Percentiles rank a stretch among this genome's conserved stretches.
Evolutionary conservation across 2,888 invertebrate species (phyloP).

Genomic region (Blastobasis lacticolella): DNA sequence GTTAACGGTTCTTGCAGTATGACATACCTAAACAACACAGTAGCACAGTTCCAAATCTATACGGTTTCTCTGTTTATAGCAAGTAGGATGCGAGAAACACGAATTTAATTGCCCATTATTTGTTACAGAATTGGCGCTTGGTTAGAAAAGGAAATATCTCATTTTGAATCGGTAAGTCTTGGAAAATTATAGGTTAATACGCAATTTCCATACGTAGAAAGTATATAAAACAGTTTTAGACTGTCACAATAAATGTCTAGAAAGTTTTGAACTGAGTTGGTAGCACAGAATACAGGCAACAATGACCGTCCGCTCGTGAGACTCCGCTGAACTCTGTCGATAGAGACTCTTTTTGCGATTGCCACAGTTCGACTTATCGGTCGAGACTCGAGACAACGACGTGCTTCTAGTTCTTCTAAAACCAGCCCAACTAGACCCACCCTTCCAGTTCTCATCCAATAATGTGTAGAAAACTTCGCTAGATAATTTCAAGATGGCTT

Average conservation of each 20-base stretch:
- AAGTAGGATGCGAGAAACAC: constrained; percentile 20
- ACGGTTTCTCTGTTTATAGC: constrained; percentile 40
- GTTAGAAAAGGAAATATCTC: no score
- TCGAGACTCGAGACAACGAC: constrained; percentile 19
- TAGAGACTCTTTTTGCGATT: constrained; percentile 36
- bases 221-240: no score
- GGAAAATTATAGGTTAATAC: no score
- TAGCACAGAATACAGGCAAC: constrained; percentile 15
- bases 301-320: constrained; percentile 41
- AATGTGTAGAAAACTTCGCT: background rate
- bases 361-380: constrained; percentile 29
- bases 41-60: constrained; percentile 7
- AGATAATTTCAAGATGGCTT: no score
- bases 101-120: constrained; percentile 4
- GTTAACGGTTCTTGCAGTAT: constrained; percentile 12
- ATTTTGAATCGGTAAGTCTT: no score
- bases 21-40: background rate
- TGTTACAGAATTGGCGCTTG: no score
- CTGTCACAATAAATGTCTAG: no score
- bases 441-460: constrained; percentile 12
- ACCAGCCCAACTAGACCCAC: constrained; percentile 21
- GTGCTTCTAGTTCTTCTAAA: background rate
- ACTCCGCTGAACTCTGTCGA: constrained; percentile 46
- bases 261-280: no score
- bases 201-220: no score